Evolutionary conservation across 2,797 vertebrate genomes (phyloP), one percentile per base, ranked within the genome.

Genomic region (Buphagus erythrorhynchus): DNA sequence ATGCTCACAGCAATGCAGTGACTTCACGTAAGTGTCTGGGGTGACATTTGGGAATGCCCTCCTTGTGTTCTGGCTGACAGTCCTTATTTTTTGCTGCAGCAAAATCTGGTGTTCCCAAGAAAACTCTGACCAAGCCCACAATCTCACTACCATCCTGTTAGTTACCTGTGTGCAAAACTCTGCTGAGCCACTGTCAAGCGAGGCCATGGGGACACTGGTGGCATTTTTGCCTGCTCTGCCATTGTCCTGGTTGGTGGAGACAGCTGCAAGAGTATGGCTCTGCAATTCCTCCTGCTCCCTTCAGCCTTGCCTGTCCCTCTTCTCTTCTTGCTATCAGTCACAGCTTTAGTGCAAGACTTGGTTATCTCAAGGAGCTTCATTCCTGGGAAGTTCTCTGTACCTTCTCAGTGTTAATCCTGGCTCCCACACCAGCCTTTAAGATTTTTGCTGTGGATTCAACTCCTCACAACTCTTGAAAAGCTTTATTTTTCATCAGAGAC

Each of bases 1-100:
- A 26, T 26, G 29, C 69, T 72, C 14, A 54, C 65, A 90, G n/a
- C 69, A 55, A 49, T 14, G 35, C 42, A 33, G 38, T 28, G 54
- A 58, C 69, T 81, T 90, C 61, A 71, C 0, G 0, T 20, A 54
- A 92, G 22, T 10, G 8, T 61, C 69, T 36, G 21, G 45, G 45
- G 38, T 13, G 49, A 55, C 65, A 81, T 78, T 77, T 77, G 65
- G 73, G 92, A 94, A 61, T 42, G 38, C n/a, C n/a, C 54, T 88
- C 69, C 80, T 71, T 54, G 61, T 2, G 1, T 78, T 75, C 61
- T 46, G 54, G n/a, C 49, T 86, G 51, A 62, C 48, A 66, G 51
- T 36, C 36, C 55, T 90, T 72, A 42, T 51, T 78, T 92, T 78
- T 59, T 75, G n/a, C 38, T n/a, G 62, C 36, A 72, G 62, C n/a